A percentile compares a stretch with the other conserved stretches of the same genome.
Evolutionary conservation across 1,140 invertebrate species (phyloP).

Genomic region (Patella vulgata): DNA sequence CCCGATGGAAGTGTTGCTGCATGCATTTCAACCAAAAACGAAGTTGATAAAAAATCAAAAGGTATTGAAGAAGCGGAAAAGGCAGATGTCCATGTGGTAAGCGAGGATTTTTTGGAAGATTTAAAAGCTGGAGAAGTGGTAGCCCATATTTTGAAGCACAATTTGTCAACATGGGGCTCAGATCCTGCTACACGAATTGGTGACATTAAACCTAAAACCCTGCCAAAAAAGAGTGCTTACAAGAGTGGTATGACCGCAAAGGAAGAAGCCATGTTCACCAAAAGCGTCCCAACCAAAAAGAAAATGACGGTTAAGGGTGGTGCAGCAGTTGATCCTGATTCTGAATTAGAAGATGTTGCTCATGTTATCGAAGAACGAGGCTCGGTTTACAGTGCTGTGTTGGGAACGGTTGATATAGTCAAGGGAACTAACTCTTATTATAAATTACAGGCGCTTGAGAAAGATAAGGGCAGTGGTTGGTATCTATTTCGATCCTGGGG

Average conservation of each 20-base stretch:
- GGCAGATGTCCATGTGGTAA: slow-evolving; percentile 80
- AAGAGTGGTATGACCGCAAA: no score
- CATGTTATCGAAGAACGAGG: slow-evolving; percentile 77
- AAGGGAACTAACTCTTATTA: slow-evolving; percentile 93
- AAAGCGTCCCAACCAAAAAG: slow-evolving; percentile 63
- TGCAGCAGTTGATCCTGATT: slow-evolving; percentile 90
- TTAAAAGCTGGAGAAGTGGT: slow-evolving; percentile 60
- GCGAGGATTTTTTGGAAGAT: slow-evolving; percentile 76
- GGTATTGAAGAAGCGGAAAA: slow-evolving; percentile 77
- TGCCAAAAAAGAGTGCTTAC: no score
- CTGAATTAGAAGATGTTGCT: slow-evolving; percentile 78
- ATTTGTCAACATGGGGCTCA: slow-evolving; percentile 84
- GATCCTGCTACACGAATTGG: slow-evolving; percentile 70
- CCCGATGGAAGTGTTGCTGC: slow-evolving; percentile 77
- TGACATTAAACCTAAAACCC: no score
- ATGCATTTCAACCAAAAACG: slow-evolving; percentile 78
- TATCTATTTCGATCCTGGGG: slow-evolving; percentile 94
- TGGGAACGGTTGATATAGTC: slow-evolving; percentile 87
- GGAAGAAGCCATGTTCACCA: slow-evolving; percentile 60
- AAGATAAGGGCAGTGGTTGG: slow-evolving; percentile 77
- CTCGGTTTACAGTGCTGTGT: slow-evolving; percentile 78
- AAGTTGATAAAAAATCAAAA: slow-evolving; percentile 76
- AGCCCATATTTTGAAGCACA: slow-evolving; percentile 74
- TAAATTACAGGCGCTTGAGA: slow-evolving; percentile 89
- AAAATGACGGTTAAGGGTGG: slow-evolving; percentile 82